phyloP scores from a whole-genome alignment of 2,797 vertebrate genomes.

The Bradypodion pumilum region DNA sequence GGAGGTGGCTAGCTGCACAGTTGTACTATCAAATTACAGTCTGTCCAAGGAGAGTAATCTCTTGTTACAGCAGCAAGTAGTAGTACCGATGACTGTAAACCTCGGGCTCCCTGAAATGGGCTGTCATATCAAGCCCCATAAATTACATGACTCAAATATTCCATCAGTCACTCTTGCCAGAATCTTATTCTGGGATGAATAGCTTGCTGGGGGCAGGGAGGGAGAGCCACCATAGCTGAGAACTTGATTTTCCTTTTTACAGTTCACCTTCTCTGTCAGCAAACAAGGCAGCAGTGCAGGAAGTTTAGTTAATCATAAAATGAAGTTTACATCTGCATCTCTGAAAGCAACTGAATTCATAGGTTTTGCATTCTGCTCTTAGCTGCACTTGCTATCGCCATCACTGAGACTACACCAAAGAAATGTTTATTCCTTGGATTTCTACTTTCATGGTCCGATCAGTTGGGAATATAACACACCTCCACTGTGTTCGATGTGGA shows the following conservation, averaged over 20 bases:
- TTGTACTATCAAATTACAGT: slow-evolving; percentile 75
- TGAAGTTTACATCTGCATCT: slow-evolving; percentile 35
- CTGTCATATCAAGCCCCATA: slow-evolving; percentile 73
- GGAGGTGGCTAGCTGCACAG: slow-evolving; percentile 69
- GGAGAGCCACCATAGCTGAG: slow-evolving; percentile 45
- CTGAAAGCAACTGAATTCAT: slow-evolving; percentile 21
- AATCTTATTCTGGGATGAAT: slow-evolving; percentile 57
- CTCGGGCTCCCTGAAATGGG: slow-evolving; percentile 70
- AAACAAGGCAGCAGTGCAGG: slow-evolving; percentile 22
- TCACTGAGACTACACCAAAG: not conserved
- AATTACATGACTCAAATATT: slow-evolving; percentile 74
- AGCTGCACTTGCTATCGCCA: not conserved
- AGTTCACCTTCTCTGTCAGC: slow-evolving; percentile 52
- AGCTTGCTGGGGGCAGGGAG: slow-evolving; percentile 47
- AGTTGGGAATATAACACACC: not conserved
- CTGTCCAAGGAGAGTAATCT: slow-evolving; percentile 75
- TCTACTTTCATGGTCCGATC: not conserved
- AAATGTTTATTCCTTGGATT: not conserved
- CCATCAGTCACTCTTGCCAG: slow-evolving; percentile 64
- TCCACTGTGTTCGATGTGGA: too few relatives aligned
- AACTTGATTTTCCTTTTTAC: slow-evolving; percentile 56
- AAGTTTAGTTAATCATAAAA: slow-evolving; percentile 61
- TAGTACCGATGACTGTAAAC: slow-evolving; percentile 71
- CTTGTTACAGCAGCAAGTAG: slow-evolving; percentile 77
- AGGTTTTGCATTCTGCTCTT: not conserved